Evolutionary conservation across 2,888 invertebrate genomes (phyloP).

Genomic region (Pteria penguin): DNA sequence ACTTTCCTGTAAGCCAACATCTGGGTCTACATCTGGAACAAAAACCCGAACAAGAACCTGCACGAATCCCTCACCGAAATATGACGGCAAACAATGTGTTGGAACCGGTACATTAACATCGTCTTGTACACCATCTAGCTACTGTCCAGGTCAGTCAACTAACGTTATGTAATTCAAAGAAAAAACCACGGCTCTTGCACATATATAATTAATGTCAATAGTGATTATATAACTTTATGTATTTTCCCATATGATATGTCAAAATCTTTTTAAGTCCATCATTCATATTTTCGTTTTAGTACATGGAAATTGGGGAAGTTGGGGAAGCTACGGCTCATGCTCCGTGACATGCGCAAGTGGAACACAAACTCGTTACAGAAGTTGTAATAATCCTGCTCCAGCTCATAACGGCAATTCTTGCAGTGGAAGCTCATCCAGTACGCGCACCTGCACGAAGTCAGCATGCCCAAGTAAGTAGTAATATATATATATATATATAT

Average conservation of each 20-base stretch:
- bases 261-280: no score
- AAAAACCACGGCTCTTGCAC: no score
- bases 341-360: conserved; percentile 15
- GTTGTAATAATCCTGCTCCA: conserved; percentile 3
- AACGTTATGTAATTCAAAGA: not conserved
- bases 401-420: not conserved
- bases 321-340: conserved; percentile 4
- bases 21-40: conserved; percentile 51
- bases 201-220: not conserved
- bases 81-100: conserved; percentile 44
- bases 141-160: conserved; percentile 40
- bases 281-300: not conserved
- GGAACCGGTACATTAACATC: conserved; percentile 26
- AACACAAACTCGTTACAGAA: not conserved
- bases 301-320: conserved; percentile 2
- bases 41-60: conserved; percentile 54
- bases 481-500: no score
- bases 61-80: conserved; percentile 44
- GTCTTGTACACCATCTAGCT: conserved; percentile 35
- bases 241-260: no score
- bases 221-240: no score
- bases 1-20: conserved; percentile 60
- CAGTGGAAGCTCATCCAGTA: not conserved
- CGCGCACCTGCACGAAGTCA: not conserved
- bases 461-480: conserved; percentile 11